Conservation (phyloP, 2,113 vertebrate species). For the Lutjanus erythropterus region DNA sequence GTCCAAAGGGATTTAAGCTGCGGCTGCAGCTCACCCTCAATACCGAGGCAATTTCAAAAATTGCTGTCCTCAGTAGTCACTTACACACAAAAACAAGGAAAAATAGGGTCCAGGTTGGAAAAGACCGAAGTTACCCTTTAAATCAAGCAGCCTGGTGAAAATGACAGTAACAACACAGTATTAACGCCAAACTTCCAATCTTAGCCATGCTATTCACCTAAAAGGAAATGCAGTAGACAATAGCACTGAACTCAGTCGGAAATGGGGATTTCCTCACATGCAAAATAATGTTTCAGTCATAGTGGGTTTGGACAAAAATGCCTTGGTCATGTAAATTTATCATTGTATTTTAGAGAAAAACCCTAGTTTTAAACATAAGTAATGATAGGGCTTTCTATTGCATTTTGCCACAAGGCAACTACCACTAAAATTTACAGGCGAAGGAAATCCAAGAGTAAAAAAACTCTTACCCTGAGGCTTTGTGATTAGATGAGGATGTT, state of each 20-base stretch:
- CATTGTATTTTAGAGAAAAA: not conserved
- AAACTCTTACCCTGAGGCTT: conserved; percentile 91
- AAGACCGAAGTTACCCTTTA: too few relatives aligned
- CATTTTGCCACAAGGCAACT: conserved; percentile 1
- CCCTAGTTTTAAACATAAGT: not conserved
- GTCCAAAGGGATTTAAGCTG: too few relatives aligned
- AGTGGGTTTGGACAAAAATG: conserved; percentile 10
- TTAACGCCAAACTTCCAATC: conserved; percentile 14
- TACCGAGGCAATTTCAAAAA: too few relatives aligned
- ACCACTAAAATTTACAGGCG: not conserved
- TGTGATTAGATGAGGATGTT: conserved; percentile 70
- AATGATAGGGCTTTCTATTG: not conserved
- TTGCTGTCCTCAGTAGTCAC: too few relatives aligned
- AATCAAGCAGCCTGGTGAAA: conserved; percentile 13
- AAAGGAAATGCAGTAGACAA: conserved; percentile 5
- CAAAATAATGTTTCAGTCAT: conserved; percentile 6
- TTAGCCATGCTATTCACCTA: conserved; percentile 9
- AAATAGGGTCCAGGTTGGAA: too few relatives aligned
- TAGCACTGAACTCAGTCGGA: conserved; percentile 2
- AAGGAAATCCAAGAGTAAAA: conserved; percentile 7
- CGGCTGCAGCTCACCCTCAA: too few relatives aligned
- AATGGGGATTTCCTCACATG: conserved; percentile 17
- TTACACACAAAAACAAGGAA: too few relatives aligned
- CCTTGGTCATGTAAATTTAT: not conserved
- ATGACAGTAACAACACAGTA: conserved; percentile 17